Evolutionary conservation across 2,113 vertebrate species (phyloP).

Genomic region (Channa maculata): DNA sequence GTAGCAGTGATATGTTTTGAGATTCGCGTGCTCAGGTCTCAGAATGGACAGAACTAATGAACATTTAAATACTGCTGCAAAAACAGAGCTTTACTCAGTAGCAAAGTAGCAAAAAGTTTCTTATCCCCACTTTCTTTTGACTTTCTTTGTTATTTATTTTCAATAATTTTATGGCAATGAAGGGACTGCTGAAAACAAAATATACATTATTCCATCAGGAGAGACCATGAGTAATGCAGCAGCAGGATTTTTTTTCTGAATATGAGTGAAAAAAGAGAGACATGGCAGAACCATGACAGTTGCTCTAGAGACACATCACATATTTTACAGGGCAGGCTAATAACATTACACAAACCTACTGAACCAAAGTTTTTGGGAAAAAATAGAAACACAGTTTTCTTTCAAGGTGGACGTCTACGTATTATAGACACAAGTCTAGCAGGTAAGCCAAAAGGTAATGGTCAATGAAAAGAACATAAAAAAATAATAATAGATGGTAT

Average conservation of each 20-base stretch:
- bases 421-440: conserved; percentile 53
- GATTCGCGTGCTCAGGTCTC: conserved; percentile 53
- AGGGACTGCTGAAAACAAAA: conserved; percentile 31
- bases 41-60: conserved; percentile 36
- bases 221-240: conserved; percentile 34
- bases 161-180: conserved; percentile 35
- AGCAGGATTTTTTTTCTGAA: conserved; percentile 42
- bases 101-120: conserved; percentile 53
- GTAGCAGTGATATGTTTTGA: conserved; percentile 54
- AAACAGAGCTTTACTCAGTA: conserved; percentile 47
- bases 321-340: conserved; percentile 65
- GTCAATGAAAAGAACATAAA: conserved; percentile 27
- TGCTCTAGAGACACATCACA: conserved; percentile 65
- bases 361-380: conserved; percentile 57
- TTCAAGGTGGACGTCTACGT: conserved; percentile 36
- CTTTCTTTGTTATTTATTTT: conserved; percentile 47
- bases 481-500: conserved; percentile 41
- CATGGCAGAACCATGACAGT: conserved; percentile 66
- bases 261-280: conserved; percentile 81
- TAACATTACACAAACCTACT: conserved; percentile 69
- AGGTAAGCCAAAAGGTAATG: conserved; percentile 52
- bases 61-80: conserved; percentile 60
- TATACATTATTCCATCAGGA: conserved; percentile 32
- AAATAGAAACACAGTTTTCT: conserved; percentile 44
- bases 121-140: conserved; percentile 49